phyloP scores from a whole-genome alignment of 2,888 invertebrate genomes.

The Xiphydria camelus region DNA sequence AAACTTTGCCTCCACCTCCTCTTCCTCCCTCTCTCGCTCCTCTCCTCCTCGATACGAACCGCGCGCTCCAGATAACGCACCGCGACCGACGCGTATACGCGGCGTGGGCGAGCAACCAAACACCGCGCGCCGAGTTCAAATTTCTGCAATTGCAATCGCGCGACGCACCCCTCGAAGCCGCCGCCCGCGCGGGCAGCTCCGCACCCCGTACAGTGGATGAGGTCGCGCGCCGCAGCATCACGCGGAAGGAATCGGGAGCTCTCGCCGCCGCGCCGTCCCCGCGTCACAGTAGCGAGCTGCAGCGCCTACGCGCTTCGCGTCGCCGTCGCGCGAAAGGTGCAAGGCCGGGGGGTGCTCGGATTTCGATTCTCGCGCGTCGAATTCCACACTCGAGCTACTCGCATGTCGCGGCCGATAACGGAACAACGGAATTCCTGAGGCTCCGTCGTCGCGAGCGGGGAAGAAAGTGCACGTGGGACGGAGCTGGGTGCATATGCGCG shows the following conservation, averaged over 20 bases:
- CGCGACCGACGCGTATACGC: slow-evolving; percentile 26
- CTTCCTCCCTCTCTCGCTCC: slow-evolving; percentile 7
- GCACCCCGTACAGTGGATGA: too few relatives aligned
- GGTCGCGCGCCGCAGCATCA: too few relatives aligned
- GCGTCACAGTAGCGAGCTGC: too few relatives aligned
- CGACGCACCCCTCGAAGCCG: too few relatives aligned
- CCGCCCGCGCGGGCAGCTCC: too few relatives aligned
- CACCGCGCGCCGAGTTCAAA: slow-evolving; percentile 34
- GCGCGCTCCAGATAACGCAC: slow-evolving; percentile 32
- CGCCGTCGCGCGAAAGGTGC: slow-evolving; percentile 29
- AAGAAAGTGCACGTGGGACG: neutral
- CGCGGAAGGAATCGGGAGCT: too few relatives aligned
- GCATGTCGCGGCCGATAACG: slow-evolving; percentile 35
- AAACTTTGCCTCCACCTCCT: slow-evolving; percentile 4
- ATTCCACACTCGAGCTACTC: slow-evolving; percentile 36
- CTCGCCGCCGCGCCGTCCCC: too few relatives aligned
- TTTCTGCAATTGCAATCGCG: slow-evolving; percentile 44
- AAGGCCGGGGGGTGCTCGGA: slow-evolving; percentile 32
- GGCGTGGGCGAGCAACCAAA: slow-evolving; percentile 47
- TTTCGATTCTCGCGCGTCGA: slow-evolving; percentile 44
- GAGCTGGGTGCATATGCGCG: too few relatives aligned
- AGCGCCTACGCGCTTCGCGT: too few relatives aligned
- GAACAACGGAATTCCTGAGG: slow-evolving; percentile 37
- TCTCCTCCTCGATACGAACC: slow-evolving; percentile 7
- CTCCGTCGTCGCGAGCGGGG: slow-evolving; percentile 23